Evolutionary conservation across 2,113 vertebrate species (phyloP).

Genomic region (Brachyhypopomus occidentalis): DNA sequence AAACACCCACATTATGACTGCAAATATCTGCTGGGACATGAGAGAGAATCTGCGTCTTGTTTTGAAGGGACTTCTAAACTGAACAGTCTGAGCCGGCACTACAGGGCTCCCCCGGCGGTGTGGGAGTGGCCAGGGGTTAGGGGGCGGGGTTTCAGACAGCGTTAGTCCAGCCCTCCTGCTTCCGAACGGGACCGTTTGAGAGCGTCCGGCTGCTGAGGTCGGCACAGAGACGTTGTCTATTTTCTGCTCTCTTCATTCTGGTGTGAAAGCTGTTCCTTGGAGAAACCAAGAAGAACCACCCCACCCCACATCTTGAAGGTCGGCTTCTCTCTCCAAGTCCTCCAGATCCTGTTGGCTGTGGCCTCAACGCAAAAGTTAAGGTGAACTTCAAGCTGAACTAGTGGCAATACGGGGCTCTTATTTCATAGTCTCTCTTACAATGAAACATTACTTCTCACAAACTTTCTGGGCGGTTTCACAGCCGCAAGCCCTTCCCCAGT

Average conservation of each 20-base stretch:
- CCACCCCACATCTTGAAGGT: background rate
- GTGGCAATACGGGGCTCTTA: background rate
- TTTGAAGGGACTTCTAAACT: background rate
- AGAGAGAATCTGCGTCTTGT: background rate
- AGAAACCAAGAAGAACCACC: background rate
- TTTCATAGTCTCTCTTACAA: background rate
- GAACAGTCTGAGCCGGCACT: too few relatives aligned
- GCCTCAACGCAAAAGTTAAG: background rate
- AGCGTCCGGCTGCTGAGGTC: background rate
- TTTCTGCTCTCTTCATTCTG: slow-evolving; percentile 17
- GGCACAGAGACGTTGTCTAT: background rate
- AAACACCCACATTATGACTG: background rate
- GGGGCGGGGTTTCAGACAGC: too few relatives aligned
- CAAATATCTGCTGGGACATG: background rate
- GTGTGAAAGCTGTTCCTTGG: background rate
- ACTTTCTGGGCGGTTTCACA: background rate
- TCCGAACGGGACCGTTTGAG: background rate
- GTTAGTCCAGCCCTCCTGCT: background rate
- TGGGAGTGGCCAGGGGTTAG: too few relatives aligned
- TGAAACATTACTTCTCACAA: background rate
- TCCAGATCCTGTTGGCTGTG: background rate
- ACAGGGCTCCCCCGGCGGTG: too few relatives aligned
- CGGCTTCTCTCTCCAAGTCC: background rate
- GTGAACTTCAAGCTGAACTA: slow-evolving; percentile 6
- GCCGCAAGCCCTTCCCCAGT: background rate